phyloP scores from a whole-genome alignment of 2,113 vertebrate species.

The Gallinago jamesoni region DNA sequence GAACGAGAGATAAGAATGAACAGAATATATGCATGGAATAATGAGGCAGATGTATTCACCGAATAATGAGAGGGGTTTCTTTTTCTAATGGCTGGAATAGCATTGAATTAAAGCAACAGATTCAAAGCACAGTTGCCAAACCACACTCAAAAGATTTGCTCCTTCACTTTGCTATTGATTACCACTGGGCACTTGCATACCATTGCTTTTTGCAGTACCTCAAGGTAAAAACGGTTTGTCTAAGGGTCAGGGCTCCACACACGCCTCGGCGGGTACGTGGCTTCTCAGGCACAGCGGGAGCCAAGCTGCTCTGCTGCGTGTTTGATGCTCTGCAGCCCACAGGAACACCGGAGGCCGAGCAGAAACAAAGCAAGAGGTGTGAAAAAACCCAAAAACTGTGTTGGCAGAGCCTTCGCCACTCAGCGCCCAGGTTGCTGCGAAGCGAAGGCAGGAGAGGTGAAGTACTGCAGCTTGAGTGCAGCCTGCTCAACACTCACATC shows the following conservation, averaged over 20 bases:
- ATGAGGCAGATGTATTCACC: neutral
- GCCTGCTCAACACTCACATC: neutral
- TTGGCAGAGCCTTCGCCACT: neutral
- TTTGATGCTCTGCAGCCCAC: neutral
- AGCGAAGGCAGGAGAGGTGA: neutral
- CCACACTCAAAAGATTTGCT: neutral
- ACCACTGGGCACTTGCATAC: neutral
- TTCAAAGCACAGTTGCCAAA: neutral
- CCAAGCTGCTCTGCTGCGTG: neutral
- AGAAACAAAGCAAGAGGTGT: slow-evolving; percentile 1
- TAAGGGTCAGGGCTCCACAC: neutral
- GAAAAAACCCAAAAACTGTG: neutral
- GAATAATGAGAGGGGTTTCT: neutral
- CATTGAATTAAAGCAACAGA: neutral
- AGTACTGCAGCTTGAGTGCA: neutral
- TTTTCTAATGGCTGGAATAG: neutral
- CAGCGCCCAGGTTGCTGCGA: neutral
- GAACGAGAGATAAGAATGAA: neutral
- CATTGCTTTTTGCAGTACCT: neutral
- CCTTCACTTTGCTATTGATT: neutral
- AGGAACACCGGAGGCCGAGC: neutral
- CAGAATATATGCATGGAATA: neutral
- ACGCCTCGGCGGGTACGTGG: rapidly evolving
- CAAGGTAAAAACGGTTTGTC: neutral
- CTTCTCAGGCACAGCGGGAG: neutral